Evolutionary conservation across 1,140 invertebrate genomes (phyloP), one percentile per base, ranked within the genome.

Genomic region (Ephestia elutella): DNA sequence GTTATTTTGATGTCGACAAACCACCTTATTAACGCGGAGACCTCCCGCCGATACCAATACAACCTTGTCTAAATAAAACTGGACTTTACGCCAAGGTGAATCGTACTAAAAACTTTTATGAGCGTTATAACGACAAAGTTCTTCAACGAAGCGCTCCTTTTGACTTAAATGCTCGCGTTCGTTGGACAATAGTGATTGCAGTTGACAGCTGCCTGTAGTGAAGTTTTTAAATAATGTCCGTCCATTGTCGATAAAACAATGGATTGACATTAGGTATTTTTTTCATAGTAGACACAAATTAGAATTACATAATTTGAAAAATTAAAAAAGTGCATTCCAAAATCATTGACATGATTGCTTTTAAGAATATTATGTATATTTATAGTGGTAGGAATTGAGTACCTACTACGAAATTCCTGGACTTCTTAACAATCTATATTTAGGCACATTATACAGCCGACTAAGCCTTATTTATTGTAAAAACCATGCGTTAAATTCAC

Each of bases 1-100:
- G 78, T 78, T 82, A 82, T 87, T 82, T 80, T 80, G 73, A 83
- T 87, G 81, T 86, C 84, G 81, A 84, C 82, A 86, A 87, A 82
- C 79, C 77, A 82, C 80, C 86, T 83, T 82, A 85, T 84, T 87
- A 85, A 81, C 68, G 63, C 56, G 57, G 56, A 67, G 82, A 81
- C 79, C 81, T 77, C 85, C 85, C 78, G 80, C 76, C 75, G 81
- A 32, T 59, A 56, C 38, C 63, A 56, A 60, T 76, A 61, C 68
- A 75, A 80, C 82, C 75, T 67, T 87, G 78, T 84, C 78, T 60
- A 58, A 72, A 59, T 79, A 59, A 67, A 62, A 62, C 18, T 53
- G 25, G 44, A 44, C 56, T 38, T 50, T 51, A 62, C 44, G 20
- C 59, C 55, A 44, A 66, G 57, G 57, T 64, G 59, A 55, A 59